A percentile compares a stretch with the other conserved stretches of the same genome.
phyloP scores from a whole-genome alignment of 2,888 invertebrate genomes.

The Argynnis bischoffii region DNA sequence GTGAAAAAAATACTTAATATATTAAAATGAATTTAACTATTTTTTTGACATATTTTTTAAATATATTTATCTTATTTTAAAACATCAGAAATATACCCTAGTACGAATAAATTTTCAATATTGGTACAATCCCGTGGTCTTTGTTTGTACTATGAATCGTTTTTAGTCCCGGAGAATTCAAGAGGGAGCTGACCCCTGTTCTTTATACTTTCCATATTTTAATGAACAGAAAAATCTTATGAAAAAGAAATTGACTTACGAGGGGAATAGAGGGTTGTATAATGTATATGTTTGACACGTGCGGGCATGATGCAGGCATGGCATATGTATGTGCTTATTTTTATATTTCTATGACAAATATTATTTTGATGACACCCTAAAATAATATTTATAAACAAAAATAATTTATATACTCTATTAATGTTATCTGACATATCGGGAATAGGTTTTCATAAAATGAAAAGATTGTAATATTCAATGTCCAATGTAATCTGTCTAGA shows the following conservation, averaged over 20 bases:
- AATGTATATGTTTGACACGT: constrained; percentile 24
- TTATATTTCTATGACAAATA: constrained; percentile 10
- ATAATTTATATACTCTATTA: too few relatives aligned
- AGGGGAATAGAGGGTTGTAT: constrained; percentile 10
- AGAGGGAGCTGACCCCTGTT: constrained; percentile 33
- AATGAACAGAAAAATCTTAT: constrained; percentile 28
- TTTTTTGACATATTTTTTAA: too few relatives aligned
- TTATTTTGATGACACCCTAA: constrained; percentile 5
- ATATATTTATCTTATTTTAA: too few relatives aligned
- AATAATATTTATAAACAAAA: too few relatives aligned
- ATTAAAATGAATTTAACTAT: too few relatives aligned
- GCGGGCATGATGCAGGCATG: constrained; percentile 19
- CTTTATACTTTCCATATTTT: constrained; percentile 24
- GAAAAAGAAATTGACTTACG: constrained; percentile 30
- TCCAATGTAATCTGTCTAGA: constrained; percentile 26
- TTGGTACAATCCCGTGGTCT: constrained; percentile 21
- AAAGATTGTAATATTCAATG: constrained; percentile 7
- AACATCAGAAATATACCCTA: too few relatives aligned
- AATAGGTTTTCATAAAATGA: not conserved
- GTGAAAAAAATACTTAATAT: too few relatives aligned
- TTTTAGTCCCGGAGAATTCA: constrained; percentile 30
- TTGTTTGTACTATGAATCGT: constrained; percentile 31
- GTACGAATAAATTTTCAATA: not conserved
- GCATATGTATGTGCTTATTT: constrained; percentile 5
- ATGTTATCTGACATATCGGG: too few relatives aligned